A percentile compares a stretch with the other conserved stretches of the same genome.
Conservation (phyloP, 2,113 vertebrate species). For the Myocastor coypus region DNA sequence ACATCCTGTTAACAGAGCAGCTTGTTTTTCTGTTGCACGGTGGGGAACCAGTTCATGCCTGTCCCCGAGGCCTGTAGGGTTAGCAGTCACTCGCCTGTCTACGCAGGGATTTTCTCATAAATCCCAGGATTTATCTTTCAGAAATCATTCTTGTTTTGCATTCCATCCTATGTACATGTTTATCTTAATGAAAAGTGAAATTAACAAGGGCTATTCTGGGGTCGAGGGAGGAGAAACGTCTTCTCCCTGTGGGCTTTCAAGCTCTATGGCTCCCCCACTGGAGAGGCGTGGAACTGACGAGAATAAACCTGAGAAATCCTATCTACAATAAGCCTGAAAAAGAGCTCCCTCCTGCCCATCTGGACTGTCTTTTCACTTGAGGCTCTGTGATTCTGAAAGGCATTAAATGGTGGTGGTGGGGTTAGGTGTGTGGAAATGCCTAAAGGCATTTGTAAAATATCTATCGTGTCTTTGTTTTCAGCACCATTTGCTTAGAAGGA, state of each 20-base stretch:
- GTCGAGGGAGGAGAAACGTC: too few species aligned
- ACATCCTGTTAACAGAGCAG: not conserved
- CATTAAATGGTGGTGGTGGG: not conserved
- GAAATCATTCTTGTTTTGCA: slow-evolving; percentile 24
- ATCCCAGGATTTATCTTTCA: not conserved
- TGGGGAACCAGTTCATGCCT: not conserved
- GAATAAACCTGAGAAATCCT: not conserved
- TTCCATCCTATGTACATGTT: not conserved
- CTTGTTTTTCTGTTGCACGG: not conserved
- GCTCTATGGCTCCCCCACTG: too few species aligned
- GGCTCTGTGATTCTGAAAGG: not conserved
- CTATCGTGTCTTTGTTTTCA: not conserved
- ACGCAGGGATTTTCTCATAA: not conserved
- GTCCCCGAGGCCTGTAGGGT: not conserved
- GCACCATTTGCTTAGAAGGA: slow-evolving; percentile 14
- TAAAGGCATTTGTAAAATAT: not conserved
- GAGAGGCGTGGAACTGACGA: not conserved
- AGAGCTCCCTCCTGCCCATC: not conserved
- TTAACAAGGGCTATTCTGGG: not conserved
- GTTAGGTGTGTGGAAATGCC: not conserved
- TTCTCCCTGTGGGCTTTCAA: not conserved
- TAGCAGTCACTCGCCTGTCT: not conserved
- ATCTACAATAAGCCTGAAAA: not conserved
- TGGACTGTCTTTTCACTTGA: not conserved
- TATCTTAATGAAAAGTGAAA: not conserved